A percentile compares a stretch with the other conserved stretches of the same genome.
phyloP scores from a whole-genome alignment of 2,113 vertebrate genomes.

The Polypterus senegalus region DNA sequence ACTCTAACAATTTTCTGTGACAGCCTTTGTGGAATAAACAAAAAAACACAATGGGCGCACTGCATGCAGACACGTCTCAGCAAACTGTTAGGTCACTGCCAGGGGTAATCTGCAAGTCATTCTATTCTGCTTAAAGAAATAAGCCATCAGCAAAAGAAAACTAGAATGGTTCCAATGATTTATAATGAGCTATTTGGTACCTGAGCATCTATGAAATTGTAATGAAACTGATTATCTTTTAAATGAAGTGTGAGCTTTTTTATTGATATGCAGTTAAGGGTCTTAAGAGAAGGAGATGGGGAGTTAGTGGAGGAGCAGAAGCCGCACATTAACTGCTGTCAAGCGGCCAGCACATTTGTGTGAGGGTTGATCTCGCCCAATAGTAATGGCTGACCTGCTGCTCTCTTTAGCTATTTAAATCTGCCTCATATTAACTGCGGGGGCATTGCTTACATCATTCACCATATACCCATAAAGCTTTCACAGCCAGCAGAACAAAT shows the following conservation, averaged over 20 bases:
- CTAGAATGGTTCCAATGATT: conserved; percentile 45
- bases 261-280: conserved; percentile 9
- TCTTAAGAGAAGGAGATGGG: conserved; percentile 22
- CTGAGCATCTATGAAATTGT: conserved; percentile 57
- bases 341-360: conserved; percentile 15
- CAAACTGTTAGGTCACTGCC: conserved; percentile 11
- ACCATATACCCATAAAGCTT: conserved; percentile 30
- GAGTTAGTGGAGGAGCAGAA: neutral
- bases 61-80: neutral
- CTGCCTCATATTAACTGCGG: conserved; percentile 28
- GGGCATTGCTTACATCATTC: conserved; percentile 21
- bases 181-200: conserved; percentile 52
- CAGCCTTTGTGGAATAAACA: no score
- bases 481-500: conserved; percentile 32
- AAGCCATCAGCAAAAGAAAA: conserved; percentile 38
- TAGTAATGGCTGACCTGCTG: conserved; percentile 27
- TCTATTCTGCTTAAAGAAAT: conserved; percentile 38
- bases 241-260: conserved; percentile 61
- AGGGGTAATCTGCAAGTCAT: conserved; percentile 3
- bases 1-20: no score
- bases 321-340: conserved; percentile 11
- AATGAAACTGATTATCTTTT: conserved; percentile 64
- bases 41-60: no score
- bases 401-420: conserved; percentile 30
- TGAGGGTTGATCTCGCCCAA: conserved; percentile 10